Base-by-base conservation (phyloP, 2,113 vertebrate species). In the Centropristis striata region DNA sequence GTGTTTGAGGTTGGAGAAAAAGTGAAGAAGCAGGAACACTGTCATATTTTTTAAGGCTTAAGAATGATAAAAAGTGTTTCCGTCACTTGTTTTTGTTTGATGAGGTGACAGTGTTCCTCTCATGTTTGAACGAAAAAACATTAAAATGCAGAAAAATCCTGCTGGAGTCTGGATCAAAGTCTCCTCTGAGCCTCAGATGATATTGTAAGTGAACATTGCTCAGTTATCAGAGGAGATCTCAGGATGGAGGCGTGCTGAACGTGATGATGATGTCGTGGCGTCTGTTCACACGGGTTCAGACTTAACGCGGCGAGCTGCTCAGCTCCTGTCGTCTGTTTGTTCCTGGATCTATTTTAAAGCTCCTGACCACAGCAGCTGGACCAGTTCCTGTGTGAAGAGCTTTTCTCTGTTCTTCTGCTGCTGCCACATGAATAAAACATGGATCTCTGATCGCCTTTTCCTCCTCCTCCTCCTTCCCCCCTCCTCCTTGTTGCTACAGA, bases 381-480 rank as follows among this genome's bases (percentile, higher is more conserved):
- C 23, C 59, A 32, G 10, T 47, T 50, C 47, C 63, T 54, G 60
- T 63, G 68, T 70, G 63, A 74, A 84, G 77, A 78, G 71, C 67
- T 71, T 84, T 70, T 39, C 63, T 77, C 57, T 86, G 51, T 74
- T 87, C 75, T 51, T 44, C 54, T 54, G 32, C 32, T 6, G 32
- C 68, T 27, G 73, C 61, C 0, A 12, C 12, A 10, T 87, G 76
- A 87, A 87, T 83, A 80, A 90, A 87, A 85, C 73, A 90, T 87
- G 69, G 81, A 44, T 39, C 64, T 39, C 63, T 21, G 39, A 53
- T 25, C 64, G 8, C 59, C 21, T 44, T 70, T n/a, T 28, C 67
- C 71, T 32, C 68, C 47, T 65, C 55, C n/a, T 47, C 58, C 46
- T 55, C 23, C 20, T 21, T 18, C 54, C 21, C 15, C 15, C 44